Evolutionary conservation across 1,140 invertebrate species (phyloP), one percentile per base, ranked within the genome.

Genomic region (Idris sp.): DNA sequence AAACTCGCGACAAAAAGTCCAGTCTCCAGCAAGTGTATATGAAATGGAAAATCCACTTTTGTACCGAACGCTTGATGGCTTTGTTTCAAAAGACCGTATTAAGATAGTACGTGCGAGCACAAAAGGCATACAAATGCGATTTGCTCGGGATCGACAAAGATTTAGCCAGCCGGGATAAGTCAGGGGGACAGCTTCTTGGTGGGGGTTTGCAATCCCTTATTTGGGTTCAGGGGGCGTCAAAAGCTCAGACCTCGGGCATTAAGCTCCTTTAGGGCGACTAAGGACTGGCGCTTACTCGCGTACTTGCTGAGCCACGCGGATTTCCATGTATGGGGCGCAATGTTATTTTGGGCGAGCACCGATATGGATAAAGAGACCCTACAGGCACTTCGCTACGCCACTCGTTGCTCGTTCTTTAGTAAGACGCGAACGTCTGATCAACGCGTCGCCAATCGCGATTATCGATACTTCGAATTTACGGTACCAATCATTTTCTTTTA

Each of bases 321-420:
- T 83, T 83, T 79, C 83, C 83, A 81, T 83, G 81, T 84, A 83
- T 81, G 83, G 83, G 80, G 82, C 82, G 83, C 81, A 82, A 81
- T 59, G 80, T 79, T 84, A 84, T 83, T 84, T 84, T 84, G 69
- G 79, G 77, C 79, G 62, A 65, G 59, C 48, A 82, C 82, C 82
- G 80, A 83, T 84, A 84, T 84, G 83, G 83, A 84, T 83, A 84
- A 83, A 82, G 82, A 80, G 83, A 81, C 80, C 80, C 79, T 77
- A 79, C 80, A 65, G 75, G 69, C 79, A 68, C 77, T 58, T 71
- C 72, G 78, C 77, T 78, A 53, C 76, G 80, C 79, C 82, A 84
- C 79, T 84, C 83, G 81, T 74, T 73, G 75, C 79, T 82, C 67
- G 72, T 69, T 77, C 79, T 78, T 73, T 77, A 77, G 59, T 72